A percentile compares a stretch with the other conserved stretches of the same genome.
These are phyloP conservation scores for Syngnathus scovelli DNA, from an alignment of 2,113 vertebrate genomes.

Conservation along the genomic window DNA sequence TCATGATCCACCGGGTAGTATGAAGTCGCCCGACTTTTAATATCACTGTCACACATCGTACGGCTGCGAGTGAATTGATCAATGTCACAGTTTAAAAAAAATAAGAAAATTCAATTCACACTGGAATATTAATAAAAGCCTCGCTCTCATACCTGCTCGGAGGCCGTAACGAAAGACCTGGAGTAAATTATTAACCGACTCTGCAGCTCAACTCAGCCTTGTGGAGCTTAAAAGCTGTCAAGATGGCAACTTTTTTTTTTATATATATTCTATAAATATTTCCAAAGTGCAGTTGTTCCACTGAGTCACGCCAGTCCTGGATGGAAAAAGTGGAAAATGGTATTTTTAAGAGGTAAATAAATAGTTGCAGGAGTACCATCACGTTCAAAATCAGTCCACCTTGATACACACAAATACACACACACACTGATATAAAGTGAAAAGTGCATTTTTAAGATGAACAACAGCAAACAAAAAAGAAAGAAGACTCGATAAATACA, in stretches of 20 bases:
- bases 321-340: not conserved
- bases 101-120: not conserved
- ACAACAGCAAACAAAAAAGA: no score
- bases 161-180: not conserved
- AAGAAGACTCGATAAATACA: no score
- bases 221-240: constrained; percentile 1
- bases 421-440: no score
- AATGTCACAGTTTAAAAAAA: not conserved
- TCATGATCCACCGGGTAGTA: not conserved
- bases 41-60: not conserved
- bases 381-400: not conserved
- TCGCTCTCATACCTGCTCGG: not conserved
- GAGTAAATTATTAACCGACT: constrained; percentile 10
- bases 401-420: no score
- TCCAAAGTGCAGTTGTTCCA: constrained; percentile 1
- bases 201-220: constrained; percentile 1
- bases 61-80: not conserved
- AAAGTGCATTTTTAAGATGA: no score
- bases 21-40: not conserved
- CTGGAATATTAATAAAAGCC: not conserved
- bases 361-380: not conserved
- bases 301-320: not conserved
- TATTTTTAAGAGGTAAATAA: not conserved
- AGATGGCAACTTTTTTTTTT: not conserved
- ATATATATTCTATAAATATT: not conserved